Base-by-base conservation (phyloP, 2,113 vertebrate species). In the Toxotes jaculatrix region DNA sequence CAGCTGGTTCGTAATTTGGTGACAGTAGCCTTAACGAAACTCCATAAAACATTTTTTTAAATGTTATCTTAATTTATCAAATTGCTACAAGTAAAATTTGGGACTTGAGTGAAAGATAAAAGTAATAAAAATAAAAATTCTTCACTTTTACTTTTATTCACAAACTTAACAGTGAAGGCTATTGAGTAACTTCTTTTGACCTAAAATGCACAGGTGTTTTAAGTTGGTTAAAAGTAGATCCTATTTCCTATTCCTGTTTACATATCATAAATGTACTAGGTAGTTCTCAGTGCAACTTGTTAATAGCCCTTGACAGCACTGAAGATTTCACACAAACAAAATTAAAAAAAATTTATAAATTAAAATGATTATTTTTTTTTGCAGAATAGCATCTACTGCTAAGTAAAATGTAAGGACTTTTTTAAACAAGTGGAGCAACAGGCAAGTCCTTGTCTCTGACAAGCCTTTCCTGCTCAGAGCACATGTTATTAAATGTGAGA, bases 1-100 rank as follows among this genome's bases (percentile, higher is more conserved):
- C 13, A 64, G 85, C 77, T 0, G 85, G 92, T 93, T 21, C 0
- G 88, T 86, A 80, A 56, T 17, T 47, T 6, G 3, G 4, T 61
- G 5, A 45, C 31, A 16, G 13, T 51, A 9, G 32, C 4, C 12
- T 23, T 8, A 17, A 71, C 17, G 51, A 19, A 45, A 34, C 36
- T 11, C 3, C 1, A 7, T 6, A 12, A 61, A 83, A 40, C 17
- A 36, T 21, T 8, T 64, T 0, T 45, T 27, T 56, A 32, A 31
- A 8, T 19, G 5, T 67, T 5, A 31, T 36, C 61, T 72, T 42
- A 77, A 64, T 16, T 19, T 1, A 55, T 36, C 42, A 43, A 43
- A 55, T 38, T 14, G 3, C 23, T 23, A 34, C 23, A 38, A 19
- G 10, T 43, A 43, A 43, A 11, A 43, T 43, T 43, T 43, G 11